Conservation (phyloP, 2,113 vertebrate species). For the Polyodon spathula region DNA sequence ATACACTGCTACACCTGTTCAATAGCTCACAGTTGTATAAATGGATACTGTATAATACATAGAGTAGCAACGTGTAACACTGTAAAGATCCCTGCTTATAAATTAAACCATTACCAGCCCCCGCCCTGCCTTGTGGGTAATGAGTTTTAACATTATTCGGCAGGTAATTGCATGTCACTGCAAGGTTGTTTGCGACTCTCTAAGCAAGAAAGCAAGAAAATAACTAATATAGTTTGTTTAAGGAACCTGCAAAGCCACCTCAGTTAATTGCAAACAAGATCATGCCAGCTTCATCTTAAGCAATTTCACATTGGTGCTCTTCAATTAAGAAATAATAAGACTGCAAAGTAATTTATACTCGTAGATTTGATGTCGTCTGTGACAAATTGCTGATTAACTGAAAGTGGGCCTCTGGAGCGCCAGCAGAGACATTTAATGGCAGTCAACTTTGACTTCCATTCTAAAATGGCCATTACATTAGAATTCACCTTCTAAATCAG, state of each 20-base stretch:
- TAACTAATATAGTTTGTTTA: background rate
- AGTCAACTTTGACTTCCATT: slow-evolving; percentile 37
- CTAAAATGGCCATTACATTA: slow-evolving; percentile 42
- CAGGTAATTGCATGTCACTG: too few relatives aligned
- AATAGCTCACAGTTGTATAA: too few relatives aligned
- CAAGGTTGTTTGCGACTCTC: background rate
- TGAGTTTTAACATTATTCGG: too few relatives aligned
- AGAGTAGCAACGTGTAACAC: too few relatives aligned
- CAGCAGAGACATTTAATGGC: slow-evolving; percentile 41
- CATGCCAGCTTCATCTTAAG: slow-evolving; percentile 44
- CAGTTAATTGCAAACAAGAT: slow-evolving; percentile 53
- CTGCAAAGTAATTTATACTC: slow-evolving; percentile 65
- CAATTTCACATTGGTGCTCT: slow-evolving; percentile 60
- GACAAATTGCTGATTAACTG: slow-evolving; percentile 64
- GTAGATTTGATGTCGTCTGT: slow-evolving; percentile 61
- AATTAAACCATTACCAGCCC: too few relatives aligned
- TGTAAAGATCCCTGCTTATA: too few relatives aligned
- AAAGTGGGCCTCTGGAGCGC: slow-evolving; percentile 41
- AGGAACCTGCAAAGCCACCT: slow-evolving; percentile 11
- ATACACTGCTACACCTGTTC: too few relatives aligned
- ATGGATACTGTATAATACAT: too few relatives aligned
- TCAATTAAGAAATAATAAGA: slow-evolving; percentile 71
- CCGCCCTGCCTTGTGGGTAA: too few relatives aligned
- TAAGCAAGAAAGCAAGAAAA: background rate
- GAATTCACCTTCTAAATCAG: slow-evolving; percentile 26